phyloP scores from a whole-genome alignment of 1,140 invertebrate species.

The Drosophila jambulina region DNA sequence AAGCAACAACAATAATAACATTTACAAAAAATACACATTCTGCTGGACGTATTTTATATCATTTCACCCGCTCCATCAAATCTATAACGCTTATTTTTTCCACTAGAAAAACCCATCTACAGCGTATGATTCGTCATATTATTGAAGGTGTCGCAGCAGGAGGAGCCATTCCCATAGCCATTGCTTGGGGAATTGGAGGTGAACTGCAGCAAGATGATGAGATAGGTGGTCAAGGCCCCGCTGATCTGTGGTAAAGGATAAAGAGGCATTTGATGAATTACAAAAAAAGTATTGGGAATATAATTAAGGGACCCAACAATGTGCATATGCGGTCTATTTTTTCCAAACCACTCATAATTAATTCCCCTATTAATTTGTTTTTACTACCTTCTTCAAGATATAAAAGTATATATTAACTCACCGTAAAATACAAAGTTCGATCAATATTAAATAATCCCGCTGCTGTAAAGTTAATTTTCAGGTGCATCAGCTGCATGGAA shows the following conservation, averaged over 20 bases:
- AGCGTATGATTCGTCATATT: constrained; percentile 65
- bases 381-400: no score
- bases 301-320: background rate
- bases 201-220: constrained; percentile 82
- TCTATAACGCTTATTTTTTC: background rate
- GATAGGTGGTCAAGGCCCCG: constrained; percentile 80
- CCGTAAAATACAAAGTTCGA: constrained; percentile 82
- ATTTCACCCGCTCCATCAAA: constrained; percentile 51
- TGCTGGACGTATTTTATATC: constrained; percentile 57
- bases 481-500: constrained; percentile 79
- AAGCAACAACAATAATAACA: constrained; percentile 59
- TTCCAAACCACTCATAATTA: no score
- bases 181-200: constrained; percentile 67
- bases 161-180: constrained; percentile 23
- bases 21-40: constrained; percentile 49
- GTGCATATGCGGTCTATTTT: no score
- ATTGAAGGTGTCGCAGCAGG: constrained; percentile 61
- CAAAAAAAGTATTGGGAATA: background rate
- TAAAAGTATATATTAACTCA: no score
- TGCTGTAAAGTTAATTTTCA: constrained; percentile 83
- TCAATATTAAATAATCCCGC: constrained; percentile 84
- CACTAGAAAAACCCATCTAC: constrained; percentile 30
- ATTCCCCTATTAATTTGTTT: no score
- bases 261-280: background rate
- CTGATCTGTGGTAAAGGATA: constrained; percentile 64